These are phyloP conservation scores for Hassar affinis DNA, from an alignment of 2,113 vertebrate genomes.

Conservation along the genomic window DNA sequence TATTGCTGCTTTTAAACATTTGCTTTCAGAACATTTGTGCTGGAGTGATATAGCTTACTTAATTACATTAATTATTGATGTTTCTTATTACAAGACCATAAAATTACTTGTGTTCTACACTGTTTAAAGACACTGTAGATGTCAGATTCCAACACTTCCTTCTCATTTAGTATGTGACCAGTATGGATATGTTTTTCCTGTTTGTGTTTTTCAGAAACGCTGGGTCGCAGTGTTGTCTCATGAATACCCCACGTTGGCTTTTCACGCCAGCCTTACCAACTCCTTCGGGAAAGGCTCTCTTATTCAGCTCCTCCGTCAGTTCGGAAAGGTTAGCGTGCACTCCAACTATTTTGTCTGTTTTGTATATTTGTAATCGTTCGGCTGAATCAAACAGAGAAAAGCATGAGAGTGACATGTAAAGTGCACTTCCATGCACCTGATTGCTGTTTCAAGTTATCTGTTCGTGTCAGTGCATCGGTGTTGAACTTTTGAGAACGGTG, in stretches of 20 bases:
- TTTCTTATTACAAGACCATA: not conserved
- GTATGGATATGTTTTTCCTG: slow-evolving; percentile 8
- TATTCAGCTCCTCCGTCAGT: slow-evolving; percentile 94
- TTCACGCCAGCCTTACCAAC: slow-evolving; percentile 96
- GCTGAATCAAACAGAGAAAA: not conserved
- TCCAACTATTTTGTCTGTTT: not conserved
- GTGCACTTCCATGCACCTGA: not conserved
- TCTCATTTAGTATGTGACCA: not conserved
- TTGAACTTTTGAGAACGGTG: not conserved
- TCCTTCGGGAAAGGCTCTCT: slow-evolving; percentile 97
- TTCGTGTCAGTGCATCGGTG: not conserved
- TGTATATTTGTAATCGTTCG: not conserved
- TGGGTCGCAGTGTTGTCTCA: slow-evolving; percentile 94
- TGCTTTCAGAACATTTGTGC: not conserved
- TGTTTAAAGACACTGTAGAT: not conserved
- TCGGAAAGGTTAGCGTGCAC: slow-evolving; percentile 85
- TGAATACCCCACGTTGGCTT: slow-evolving; percentile 92
- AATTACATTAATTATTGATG: not conserved
- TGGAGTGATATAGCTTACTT: not conserved
- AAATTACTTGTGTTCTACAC: not conserved
- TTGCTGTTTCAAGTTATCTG: slow-evolving; percentile 11
- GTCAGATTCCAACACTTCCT: not conserved
- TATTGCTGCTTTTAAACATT: slow-evolving; percentile 6
- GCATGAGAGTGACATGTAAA: not conserved
- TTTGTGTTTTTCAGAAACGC: slow-evolving; percentile 77